Conservation (phyloP, 2,888 invertebrate species). For the Glomeris marginata region DNA sequence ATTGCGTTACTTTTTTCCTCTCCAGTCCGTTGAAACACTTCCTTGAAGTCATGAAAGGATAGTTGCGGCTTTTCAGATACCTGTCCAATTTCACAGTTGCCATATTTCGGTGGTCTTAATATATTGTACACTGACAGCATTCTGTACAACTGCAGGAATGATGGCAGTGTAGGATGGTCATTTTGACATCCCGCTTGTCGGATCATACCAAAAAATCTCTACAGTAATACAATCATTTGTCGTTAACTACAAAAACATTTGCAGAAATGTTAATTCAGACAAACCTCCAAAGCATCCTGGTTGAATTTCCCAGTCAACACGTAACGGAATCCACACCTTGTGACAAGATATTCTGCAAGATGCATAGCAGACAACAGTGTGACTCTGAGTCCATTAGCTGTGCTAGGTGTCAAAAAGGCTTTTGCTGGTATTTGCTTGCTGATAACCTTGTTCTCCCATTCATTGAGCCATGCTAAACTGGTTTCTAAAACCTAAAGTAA, state of each 20-base stretch:
- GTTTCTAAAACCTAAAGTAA: neutral
- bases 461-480: neutral
- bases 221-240: too few species aligned
- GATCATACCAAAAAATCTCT: constrained; percentile 7
- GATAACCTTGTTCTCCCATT: neutral
- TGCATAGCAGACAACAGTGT: too few species aligned
- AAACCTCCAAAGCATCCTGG: neutral
- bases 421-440: neutral
- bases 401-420: neutral
- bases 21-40: neutral
- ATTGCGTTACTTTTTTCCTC: neutral
- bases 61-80: neutral
- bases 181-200: constrained; percentile 4
- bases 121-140: constrained; percentile 2
- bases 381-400: too few species aligned
- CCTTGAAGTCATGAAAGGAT: neutral
- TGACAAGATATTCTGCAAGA: too few species aligned
- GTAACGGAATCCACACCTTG: neutral
- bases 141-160: constrained; percentile 2
- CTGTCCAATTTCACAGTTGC: constrained; percentile 2
- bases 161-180: constrained; percentile 4
- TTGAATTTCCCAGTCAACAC: constrained; percentile 1
- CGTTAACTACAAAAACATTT: too few species aligned
- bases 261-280: too few species aligned
- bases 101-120: constrained; percentile 1